phyloP scores from a whole-genome alignment of 2,888 invertebrate species.

The Alentia gelatinosa region DNA sequence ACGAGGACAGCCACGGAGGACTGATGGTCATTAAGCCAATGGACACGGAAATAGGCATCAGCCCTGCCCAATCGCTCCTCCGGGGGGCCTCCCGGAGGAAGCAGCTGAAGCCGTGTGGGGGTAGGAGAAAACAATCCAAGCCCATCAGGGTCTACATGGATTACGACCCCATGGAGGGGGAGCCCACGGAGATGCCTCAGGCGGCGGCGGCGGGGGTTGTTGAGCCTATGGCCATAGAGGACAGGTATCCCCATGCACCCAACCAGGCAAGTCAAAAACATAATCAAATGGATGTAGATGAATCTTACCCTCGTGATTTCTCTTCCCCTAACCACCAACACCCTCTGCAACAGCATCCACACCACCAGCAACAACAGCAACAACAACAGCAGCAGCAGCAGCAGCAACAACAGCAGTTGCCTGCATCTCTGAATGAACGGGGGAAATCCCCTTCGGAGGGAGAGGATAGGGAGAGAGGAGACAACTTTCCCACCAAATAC shows the following conservation, averaged over 20 bases:
- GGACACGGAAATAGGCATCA: slow-evolving; percentile 49
- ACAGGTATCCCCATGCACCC: neutral
- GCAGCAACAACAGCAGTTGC: neutral
- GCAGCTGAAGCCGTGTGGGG: slow-evolving; percentile 39
- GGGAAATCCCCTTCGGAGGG: neutral
- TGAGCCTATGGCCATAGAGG: neutral
- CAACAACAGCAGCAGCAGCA: neutral
- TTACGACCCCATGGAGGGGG: slow-evolving; percentile 29
- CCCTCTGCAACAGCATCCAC: neutral
- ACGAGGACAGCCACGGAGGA: neutral
- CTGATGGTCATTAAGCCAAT: slow-evolving; percentile 46
- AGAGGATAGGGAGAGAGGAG: neutral
- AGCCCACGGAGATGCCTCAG: neutral
- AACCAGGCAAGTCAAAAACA: slow-evolving; percentile 44
- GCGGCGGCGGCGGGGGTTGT: neutral
- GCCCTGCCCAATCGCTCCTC: slow-evolving; percentile 44
- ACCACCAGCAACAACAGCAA: neutral
- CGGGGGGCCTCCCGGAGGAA: slow-evolving; percentile 40
- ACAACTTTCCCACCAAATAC: slow-evolving; percentile 81
- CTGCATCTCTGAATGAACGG: neutral
- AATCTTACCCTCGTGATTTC: neutral
- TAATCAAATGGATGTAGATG: slow-evolving; percentile 14
- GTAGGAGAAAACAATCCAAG: slow-evolving; percentile 77
- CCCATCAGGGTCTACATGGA: slow-evolving; percentile 68
- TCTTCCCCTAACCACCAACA: neutral